Conservation (phyloP, 2,888 invertebrate genomes). For the Gibbula magus region DNA sequence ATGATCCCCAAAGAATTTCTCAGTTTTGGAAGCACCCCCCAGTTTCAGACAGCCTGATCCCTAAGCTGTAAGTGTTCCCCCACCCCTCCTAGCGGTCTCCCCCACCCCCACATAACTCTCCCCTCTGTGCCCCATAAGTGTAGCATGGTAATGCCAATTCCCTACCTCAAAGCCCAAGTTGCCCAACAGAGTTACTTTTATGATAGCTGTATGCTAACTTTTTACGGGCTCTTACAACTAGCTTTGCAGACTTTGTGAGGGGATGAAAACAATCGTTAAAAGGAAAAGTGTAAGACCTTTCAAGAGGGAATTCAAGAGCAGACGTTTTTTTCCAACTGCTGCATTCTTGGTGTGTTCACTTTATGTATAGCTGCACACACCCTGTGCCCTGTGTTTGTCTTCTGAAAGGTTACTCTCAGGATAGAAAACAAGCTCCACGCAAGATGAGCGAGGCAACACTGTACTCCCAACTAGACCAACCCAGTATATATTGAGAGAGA, state of each 20-base stretch:
- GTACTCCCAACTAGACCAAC: no score
- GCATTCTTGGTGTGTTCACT: not conserved
- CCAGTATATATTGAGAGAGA: no score
- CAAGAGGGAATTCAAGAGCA: not conserved
- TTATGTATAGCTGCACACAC: constrained; percentile 5
- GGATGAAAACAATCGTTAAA: constrained; percentile 7
- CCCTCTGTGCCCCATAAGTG: not conserved
- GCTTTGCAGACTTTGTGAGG: constrained; percentile 1
- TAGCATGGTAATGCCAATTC: no score
- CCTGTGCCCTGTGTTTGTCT: not conserved
- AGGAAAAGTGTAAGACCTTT: constrained; percentile 1
- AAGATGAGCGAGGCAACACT: no score
- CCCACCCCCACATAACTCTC: no score
- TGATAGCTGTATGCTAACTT: not conserved
- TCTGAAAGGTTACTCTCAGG: constrained; percentile 1
- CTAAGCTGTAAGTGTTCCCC: not conserved
- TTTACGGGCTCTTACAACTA: not conserved
- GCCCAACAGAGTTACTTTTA: constrained; percentile 4
- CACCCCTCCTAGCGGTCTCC: not conserved
- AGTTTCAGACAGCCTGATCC: not conserved
- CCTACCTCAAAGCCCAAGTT: no score
- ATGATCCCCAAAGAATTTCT: no score
- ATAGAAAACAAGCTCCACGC: not conserved
- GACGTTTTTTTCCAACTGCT: not conserved
- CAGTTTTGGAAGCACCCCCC: not conserved